Evolutionary conservation across 2,113 vertebrate species (phyloP), one percentile per base, ranked within the genome.

Genomic region (Anguilla japonica): DNA sequence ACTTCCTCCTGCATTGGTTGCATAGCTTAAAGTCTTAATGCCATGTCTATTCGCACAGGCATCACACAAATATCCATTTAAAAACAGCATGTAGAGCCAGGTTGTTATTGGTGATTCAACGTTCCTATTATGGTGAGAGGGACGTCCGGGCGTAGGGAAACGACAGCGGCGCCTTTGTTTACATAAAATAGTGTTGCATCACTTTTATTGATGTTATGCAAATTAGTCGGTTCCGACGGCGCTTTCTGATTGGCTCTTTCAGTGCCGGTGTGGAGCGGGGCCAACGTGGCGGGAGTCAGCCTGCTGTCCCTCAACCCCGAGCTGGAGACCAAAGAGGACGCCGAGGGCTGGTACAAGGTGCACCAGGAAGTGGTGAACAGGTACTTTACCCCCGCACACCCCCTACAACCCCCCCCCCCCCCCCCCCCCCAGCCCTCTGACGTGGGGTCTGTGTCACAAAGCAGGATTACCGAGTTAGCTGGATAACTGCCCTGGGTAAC

Each of bases 191-290:
- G 34, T 53, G 50, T 8, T 6, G 4, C 50, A 53, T 53, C 9
- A 14, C 13, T 53, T 2, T 14, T 53, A 53, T 53, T 11, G 13
- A 15, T 34, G 57, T 22, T 46, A 26, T 79, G 4, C 0, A 79
- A 15, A 29, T 63, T 29, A 67, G 34, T 56, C 83, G 15, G 50
- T 43, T 43, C 82, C 2, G 8, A 46, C 2, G 43, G 8, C 43
- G 8, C n/a, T 78, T 79, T 11, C 34, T 81, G 14, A 82, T 50
- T 15, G 80, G 80, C 87, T 79, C 41, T 8, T 79, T 56, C 81
- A 91, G 91, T 92, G 57, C 83, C 91, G 85, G 88, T 92, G 7
- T 92, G 92, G 92, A 93, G 90, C 39, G 89, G 88, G 8, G 85
- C 89, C 22, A 93, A 90, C 78, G 86, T 93, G 43, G 92, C 92